phyloP scores from a whole-genome alignment of 2,797 vertebrate genomes.

The Benthosema pterotum region DNA sequence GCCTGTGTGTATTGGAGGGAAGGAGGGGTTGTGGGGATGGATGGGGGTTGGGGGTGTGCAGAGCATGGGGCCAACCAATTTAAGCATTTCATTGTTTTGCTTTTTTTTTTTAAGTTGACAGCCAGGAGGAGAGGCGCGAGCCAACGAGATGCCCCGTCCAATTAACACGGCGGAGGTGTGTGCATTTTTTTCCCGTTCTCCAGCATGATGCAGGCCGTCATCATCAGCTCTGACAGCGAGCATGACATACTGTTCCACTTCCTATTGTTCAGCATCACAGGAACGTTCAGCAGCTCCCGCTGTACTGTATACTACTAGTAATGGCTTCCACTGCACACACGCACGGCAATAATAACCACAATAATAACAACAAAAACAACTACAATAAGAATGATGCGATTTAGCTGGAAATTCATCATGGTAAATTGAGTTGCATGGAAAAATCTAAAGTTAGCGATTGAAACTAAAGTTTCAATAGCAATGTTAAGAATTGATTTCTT shows the following conservation, averaged over 20 bases:
- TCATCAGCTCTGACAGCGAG: constrained; percentile 60
- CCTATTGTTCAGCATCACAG: constrained; percentile 21
- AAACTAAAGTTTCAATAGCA: no score
- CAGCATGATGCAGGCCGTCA: constrained; percentile 63
- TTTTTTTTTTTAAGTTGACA: constrained; percentile 70
- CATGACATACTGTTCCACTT: constrained; percentile 37
- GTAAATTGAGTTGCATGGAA: neutral
- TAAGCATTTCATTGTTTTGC: constrained; percentile 65
- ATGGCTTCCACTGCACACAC: constrained; percentile 4
- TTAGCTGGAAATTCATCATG: neutral
- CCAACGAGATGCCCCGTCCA: constrained; percentile 78
- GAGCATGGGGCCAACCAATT: constrained; percentile 51
- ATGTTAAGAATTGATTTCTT: no score
- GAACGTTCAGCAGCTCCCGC: constrained; percentile 2
- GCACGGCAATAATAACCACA: no score
- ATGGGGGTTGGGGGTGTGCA: constrained; percentile 24
- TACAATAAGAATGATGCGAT: constrained; percentile 1
- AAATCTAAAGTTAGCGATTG: no score
- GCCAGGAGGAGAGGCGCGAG: constrained; percentile 68
- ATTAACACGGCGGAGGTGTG: constrained; percentile 78
- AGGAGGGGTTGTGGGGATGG: constrained; percentile 1
- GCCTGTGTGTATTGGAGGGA: constrained; percentile 10
- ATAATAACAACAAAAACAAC: neutral
- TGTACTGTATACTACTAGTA: constrained; percentile 7
- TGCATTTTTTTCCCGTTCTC: constrained; percentile 56